Evolutionary conservation across 2,888 invertebrate species (phyloP), one percentile per base, ranked within the genome.

Genomic region (Tuberolachnus salignus): DNA sequence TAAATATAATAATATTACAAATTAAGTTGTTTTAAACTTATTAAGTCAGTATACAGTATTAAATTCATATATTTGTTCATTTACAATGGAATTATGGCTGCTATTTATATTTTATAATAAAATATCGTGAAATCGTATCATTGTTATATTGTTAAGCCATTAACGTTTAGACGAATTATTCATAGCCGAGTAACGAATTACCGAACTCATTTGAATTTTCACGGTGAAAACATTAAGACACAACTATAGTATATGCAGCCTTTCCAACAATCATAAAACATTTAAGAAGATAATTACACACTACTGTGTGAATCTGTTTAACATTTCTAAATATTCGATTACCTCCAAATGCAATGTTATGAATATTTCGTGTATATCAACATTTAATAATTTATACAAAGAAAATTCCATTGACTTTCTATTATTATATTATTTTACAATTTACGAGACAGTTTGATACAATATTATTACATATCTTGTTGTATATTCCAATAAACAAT

Each of bases 251-350:
- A 55, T 34, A 69, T 53, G 19, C 4, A 67, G 51, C 14, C n/a
- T 51, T 69, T 34, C 34, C 51, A 34, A 55, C 14, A 53, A 34
- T 51, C 61, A 63, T 49, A 34, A 34, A 49, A 51, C 4, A 61
- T 61, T 51, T 34, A 61, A 73, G 34, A 51, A 72, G 49, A 72
- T 57, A 26, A 71, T 61, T 72, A 72, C n/a, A n/a, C n/a, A n/a
- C n/a, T 57, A 59, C 59, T 72, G 26, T 51, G 67, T 26, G 59
- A 46, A 26, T 59, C 46, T n/a, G 46, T 53, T 26, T 73, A 59
- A 16, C 3, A 34, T 57, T 21, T 44, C 26, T n/a, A 19, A 59
- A 57, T 34, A 57, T 61, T 63, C 10, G 23, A 59, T 80, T 72
- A 44, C 19, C 23, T 11, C 4, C 23, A 26, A 51, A 14, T 61